Conservation (phyloP, 2,888 invertebrate species). For the Pycnomerus fuliginosus region DNA sequence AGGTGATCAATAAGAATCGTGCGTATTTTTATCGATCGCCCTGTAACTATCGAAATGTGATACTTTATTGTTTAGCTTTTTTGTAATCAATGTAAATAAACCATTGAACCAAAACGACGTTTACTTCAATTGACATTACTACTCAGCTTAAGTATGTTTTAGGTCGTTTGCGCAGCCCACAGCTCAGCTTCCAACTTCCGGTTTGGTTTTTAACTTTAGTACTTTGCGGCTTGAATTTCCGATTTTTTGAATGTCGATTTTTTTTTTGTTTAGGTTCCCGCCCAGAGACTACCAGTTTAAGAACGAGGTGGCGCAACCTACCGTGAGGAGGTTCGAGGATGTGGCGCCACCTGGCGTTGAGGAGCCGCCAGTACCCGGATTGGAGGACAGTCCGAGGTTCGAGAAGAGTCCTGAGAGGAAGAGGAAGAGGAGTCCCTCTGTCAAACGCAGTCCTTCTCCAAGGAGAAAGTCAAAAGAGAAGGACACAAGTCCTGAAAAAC, state of each 20-base stretch:
- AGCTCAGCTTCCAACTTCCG: too few species aligned
- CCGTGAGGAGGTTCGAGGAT: slow-evolving; percentile 53
- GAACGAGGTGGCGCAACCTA: slow-evolving; percentile 31
- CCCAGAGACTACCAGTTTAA: slow-evolving; percentile 35
- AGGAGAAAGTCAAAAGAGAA: slow-evolving; percentile 49
- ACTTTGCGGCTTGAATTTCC: not conserved
- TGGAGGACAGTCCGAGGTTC: slow-evolving; percentile 55
- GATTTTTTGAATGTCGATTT: slow-evolving; percentile 10
- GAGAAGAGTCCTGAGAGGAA: slow-evolving; percentile 25
- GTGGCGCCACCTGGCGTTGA: slow-evolving; percentile 64
- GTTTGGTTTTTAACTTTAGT: not conserved
- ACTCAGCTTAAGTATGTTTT: slow-evolving; percentile 22
- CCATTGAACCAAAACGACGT: slow-evolving; percentile 18
- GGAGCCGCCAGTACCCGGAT: slow-evolving; percentile 63
- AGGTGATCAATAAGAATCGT: too few species aligned
- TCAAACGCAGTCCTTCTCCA: slow-evolving; percentile 39
- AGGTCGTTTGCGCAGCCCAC: slow-evolving; percentile 14
- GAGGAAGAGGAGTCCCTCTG: slow-evolving; percentile 19
- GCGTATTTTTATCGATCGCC: too few species aligned
- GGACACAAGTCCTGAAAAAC: slow-evolving; percentile 43
- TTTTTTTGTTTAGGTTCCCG: slow-evolving; percentile 44
- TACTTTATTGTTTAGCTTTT: not conserved
- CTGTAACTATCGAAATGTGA: too few species aligned
- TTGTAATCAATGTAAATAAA: slow-evolving; percentile 23
- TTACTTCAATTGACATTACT: slow-evolving; percentile 13